Evolutionary conservation across 2,888 invertebrate genomes (phyloP), one percentile per base, ranked within the genome.

Genomic region (Cerastoderma edule): DNA sequence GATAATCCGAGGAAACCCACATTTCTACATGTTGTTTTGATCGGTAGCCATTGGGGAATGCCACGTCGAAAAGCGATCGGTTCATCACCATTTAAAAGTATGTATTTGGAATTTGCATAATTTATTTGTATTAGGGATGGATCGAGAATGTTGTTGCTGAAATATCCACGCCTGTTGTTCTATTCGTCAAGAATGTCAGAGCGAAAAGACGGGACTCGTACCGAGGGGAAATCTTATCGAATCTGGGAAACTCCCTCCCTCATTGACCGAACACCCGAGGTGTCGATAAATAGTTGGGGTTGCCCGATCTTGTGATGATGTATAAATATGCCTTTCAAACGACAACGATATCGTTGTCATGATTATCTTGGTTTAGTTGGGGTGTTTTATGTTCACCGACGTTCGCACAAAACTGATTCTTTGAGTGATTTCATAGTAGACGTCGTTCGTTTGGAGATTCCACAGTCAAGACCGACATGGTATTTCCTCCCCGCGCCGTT

Each of bases 1-100:
- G 16, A 39, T 16, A 65, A 72, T 67, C 67, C 46, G 44, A 67
- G 81, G 81, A 67, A 78, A 75, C 65, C 71, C 78, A 68, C 60
- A 57, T 53, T 48, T 64, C 56, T 60, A 60, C 53, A 57, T 48
- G 54, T 46, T 60, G 54, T 64, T 65, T 53, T 73, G 48, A 48
- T 68, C 69, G 67, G 76, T 79, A 71, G 79, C 79, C 79, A 79
- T 77, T 84, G 67, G 83, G 87, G 85, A 80, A 87, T 87, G 87
- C 87, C 87, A 87, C 87, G 87, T 86, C 74, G 83, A 71, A 83
- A 83, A 82, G 64, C 78, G 24, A 54, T 77, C 57, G 75, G 72
- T 54, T 54, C 78, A 44, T 77, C 84, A 24, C 81, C 81, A 50
- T 69, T 72, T 54, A 87, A 84, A 83, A 83, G 86, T 87, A 83